Conservation (phyloP, 2,888 invertebrate genomes). For the Aleiodes alternator region DNA sequence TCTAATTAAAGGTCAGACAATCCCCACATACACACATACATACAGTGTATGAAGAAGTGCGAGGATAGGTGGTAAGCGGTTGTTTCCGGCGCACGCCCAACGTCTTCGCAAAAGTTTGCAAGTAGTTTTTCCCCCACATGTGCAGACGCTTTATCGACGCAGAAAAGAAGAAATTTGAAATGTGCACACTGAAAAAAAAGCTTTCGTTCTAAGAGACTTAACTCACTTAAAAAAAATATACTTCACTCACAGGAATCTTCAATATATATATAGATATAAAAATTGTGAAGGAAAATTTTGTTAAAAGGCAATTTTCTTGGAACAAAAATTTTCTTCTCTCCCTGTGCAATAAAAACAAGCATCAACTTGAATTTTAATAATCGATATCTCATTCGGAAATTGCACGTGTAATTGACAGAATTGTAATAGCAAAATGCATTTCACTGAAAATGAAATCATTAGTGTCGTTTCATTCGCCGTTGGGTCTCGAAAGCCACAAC, state of each 20-base stretch:
- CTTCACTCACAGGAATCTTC: too few species aligned
- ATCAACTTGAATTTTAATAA: neutral
- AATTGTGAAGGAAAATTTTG: too few species aligned
- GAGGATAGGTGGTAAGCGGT: slow-evolving; percentile 59
- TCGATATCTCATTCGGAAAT: slow-evolving; percentile 26
- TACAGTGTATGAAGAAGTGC: slow-evolving; percentile 47
- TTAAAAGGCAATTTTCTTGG: too few species aligned
- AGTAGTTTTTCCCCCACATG: too few species aligned
- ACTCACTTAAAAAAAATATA: too few species aligned
- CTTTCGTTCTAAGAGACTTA: too few species aligned
- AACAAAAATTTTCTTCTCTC: too few species aligned
- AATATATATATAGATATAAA: too few species aligned
- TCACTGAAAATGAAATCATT: slow-evolving; percentile 70
- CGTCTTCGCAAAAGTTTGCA: neutral
- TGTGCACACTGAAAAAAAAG: too few species aligned
- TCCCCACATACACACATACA: slow-evolving; percentile 43
- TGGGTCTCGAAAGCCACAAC: slow-evolving; percentile 44
- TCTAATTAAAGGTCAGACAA: slow-evolving; percentile 72
- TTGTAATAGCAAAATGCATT: slow-evolving; percentile 49
- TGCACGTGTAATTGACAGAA: neutral
- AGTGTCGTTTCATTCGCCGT: slow-evolving; percentile 53
- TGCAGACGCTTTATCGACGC: too few species aligned
- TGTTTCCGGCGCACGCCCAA: slow-evolving; percentile 64
- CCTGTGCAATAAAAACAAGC: neutral
- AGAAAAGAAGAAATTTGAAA: too few species aligned